A percentile compares a stretch with the other conserved stretches of the same genome.
phyloP scores from a whole-genome alignment of 2,113 vertebrate genomes.

The Nanger granti region DNA sequence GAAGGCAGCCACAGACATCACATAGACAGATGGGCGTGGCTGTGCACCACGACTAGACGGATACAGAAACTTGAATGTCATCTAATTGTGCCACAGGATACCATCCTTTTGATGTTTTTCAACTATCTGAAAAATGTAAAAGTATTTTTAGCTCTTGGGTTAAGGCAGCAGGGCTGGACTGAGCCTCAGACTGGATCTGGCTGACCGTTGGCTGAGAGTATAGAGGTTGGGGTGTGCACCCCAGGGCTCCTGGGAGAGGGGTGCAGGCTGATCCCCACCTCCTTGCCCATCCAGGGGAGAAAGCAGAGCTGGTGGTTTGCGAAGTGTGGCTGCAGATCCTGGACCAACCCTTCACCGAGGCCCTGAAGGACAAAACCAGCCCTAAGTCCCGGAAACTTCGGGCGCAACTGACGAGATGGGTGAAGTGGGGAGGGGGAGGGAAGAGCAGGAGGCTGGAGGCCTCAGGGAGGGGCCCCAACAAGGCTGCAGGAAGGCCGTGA shows the following conservation, averaged over 20 bases:
- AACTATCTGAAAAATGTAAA: not conserved
- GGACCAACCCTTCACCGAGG: not conserved
- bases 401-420: not conserved
- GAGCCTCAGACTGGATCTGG: not conserved
- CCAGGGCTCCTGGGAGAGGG: not conserved
- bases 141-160: not conserved
- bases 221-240: not conserved
- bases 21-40: not conserved
- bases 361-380: conserved; percentile 26
- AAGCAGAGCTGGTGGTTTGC: not conserved
- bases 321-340: conserved; percentile 1
- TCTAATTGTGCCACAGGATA: not conserved
- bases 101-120: not conserved
- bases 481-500: not conserved
- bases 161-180: not conserved
- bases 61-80: not conserved
- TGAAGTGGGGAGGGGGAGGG: too few species aligned
- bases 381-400: not conserved
- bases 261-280: not conserved
- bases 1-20: not conserved
- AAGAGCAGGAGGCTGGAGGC: not conserved
- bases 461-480: not conserved
- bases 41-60: not conserved
- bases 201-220: too few species aligned
- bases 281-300: not conserved